Percentiles rank a stretch among this genome's conserved stretches.
These are phyloP conservation scores for Lepisosteus oculatus DNA, from an alignment of 2,113 vertebrate species.

Conservation along the genomic window DNA sequence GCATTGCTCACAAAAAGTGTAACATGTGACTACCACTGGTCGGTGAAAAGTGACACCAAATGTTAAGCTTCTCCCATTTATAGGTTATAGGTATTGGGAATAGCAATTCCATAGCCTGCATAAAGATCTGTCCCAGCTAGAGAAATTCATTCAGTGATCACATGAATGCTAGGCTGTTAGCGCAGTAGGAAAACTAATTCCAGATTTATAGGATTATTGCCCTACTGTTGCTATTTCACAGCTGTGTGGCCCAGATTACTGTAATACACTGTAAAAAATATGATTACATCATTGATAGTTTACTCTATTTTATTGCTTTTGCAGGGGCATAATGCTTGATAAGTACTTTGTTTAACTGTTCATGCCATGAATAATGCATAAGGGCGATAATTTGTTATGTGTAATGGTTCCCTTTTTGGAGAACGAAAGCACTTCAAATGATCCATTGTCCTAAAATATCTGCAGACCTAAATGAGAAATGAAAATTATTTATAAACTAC, in stretches of 20 bases:
- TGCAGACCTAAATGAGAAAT: conserved; percentile 2
- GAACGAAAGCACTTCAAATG: conserved; percentile 12
- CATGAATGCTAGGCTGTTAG: background rate
- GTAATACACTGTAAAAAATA: conserved; percentile 8
- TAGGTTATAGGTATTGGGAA: no score
- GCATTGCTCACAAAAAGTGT: no score
- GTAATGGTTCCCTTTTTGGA: conserved; percentile 11
- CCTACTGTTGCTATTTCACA: background rate
- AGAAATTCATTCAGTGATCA: background rate
- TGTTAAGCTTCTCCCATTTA: no score
- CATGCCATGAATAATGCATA: background rate
- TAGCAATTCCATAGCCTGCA: no score
- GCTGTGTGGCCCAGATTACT: conserved; percentile 1
- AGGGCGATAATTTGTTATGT: conserved; percentile 16
- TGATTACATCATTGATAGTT: conserved; percentile 8
- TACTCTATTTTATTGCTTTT: conserved; percentile 3
- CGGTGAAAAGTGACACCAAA: no score
- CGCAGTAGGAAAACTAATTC: background rate
- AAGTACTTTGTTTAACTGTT: background rate
- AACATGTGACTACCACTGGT: no score
- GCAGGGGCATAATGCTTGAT: background rate
- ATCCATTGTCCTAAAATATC: conserved; percentile 10
- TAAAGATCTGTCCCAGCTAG: no score
- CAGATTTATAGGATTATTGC: conserved; percentile 9
- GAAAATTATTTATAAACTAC: background rate